phyloP scores from a whole-genome alignment of 64 coral and sea anemone species.

The Dendrophyllia cribrosa region DNA sequence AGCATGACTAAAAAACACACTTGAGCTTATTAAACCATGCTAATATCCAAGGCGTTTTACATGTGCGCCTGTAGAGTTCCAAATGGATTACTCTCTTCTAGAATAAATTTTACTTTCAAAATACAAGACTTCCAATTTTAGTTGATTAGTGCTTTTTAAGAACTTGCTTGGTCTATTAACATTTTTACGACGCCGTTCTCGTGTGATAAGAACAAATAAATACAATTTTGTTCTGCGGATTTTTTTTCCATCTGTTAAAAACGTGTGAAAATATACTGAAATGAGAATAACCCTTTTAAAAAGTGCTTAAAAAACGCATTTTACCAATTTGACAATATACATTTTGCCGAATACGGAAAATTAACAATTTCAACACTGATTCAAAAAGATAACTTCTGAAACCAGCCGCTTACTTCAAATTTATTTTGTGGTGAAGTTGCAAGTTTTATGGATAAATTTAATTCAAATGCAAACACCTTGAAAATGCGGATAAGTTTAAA shows the following conservation, averaged over 20 bases:
- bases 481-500: neutral
- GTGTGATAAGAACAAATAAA: no score
- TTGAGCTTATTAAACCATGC: slow-evolving; percentile 8
- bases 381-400: slow-evolving; percentile 16
- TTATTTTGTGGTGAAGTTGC: neutral
- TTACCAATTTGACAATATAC: no score
- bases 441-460: neutral
- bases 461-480: neutral
- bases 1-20: slow-evolving; percentile 2
- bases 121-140: slow-evolving; percentile 72
- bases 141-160: slow-evolving; percentile 59
- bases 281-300: neutral
- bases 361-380: neutral
- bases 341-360: neutral
- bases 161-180: neutral
- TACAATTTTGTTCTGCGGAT: no score
- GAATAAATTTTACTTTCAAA: slow-evolving; percentile 91
- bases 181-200: neutral
- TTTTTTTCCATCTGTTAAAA: neutral
- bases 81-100: slow-evolving; percentile 39
- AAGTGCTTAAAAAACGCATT: no score
- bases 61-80: slow-evolving; percentile 8
- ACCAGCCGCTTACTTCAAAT: neutral
- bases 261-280: neutral
- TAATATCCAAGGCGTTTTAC: slow-evolving; percentile 16